Base-by-base conservation (phyloP, 2,797 vertebrate genomes). In the Emys orbicularis region DNA sequence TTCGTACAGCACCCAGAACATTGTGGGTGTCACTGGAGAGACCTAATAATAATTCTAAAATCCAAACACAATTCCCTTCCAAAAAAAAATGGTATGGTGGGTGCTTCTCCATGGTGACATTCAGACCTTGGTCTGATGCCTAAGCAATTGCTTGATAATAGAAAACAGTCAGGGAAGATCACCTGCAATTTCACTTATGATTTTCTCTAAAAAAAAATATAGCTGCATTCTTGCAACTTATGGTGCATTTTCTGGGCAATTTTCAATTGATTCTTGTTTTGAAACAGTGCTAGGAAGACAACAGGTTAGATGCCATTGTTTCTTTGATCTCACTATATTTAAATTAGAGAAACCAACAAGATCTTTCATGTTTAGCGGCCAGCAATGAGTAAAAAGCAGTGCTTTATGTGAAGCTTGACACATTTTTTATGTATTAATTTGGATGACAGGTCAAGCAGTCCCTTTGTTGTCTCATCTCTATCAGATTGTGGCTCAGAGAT, bases 311-410 rank as follows among this genome's bases (percentile, higher is more conserved):
- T 95, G 74, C 56, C 81, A 56, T 65, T 87, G 80, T 41, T 94
- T 95, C 90, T 98, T 98, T 98, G 96, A 98, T 98, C 95, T 95
- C 50, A 21, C 76, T 86, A 76, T 76, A 84, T 97, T 97, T 98
- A 97, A 61, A 97, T 47, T 98, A 97, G 93, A 94, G 96, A 97
- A 90, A 97, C 84, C 94, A 97, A 97, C 77, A 93, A 97, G 87
- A 96, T 93, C 94, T 97, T 97, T 96, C 83, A 91, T 96, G 80
- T 97, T 97, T 97, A 96, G 92, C 98, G 95, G 89, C 85, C 89
- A 97, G 88, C 7, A 79, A 94, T 92, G 82, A 97, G 83, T 93
- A 94, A 96, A 97, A 97, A 95, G 61, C 59, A 94, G 44, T 86
- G 61, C 96, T 98, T 97, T 86, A 87, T 87, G 87, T 93, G 96